Conservation (phyloP, 2,888 invertebrate species). For the Heliconius hortense region DNA sequence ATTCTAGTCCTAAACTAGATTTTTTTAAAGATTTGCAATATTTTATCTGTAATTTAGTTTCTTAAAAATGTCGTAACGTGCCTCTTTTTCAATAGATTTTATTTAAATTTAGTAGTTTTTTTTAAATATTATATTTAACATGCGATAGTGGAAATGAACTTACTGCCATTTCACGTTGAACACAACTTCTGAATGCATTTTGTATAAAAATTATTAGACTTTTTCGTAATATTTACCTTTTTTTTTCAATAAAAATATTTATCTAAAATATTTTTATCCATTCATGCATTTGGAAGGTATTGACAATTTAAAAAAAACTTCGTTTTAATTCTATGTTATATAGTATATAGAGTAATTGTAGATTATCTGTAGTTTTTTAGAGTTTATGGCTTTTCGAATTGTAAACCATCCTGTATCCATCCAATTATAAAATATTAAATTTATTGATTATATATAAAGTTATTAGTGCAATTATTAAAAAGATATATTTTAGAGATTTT, state of each 20-base stretch:
- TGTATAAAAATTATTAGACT: neutral
- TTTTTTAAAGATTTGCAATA: neutral
- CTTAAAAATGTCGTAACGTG: neutral
- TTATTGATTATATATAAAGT: neutral
- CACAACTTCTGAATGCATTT: slow-evolving; percentile 8
- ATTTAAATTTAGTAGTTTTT: slow-evolving; percentile 8
- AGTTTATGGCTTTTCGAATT: slow-evolving; percentile 10
- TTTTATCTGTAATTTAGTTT: neutral
- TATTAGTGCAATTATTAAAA: slow-evolving; percentile 2
- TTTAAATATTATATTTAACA: slow-evolving; percentile 4
- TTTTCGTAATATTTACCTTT: neutral
- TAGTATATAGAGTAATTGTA: slow-evolving; percentile 18
- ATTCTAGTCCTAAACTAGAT: slow-evolving; percentile 15
- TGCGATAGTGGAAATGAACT: slow-evolving; percentile 7
- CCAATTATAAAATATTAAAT: slow-evolving; percentile 1
- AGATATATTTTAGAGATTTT: slow-evolving; percentile 2
- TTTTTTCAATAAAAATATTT: neutral
- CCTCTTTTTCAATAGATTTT: neutral
- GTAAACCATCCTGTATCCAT: slow-evolving; percentile 19
- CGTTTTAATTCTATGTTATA: slow-evolving; percentile 16
- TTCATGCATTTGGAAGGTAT: slow-evolving; percentile 17
- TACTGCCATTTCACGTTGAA: neutral
- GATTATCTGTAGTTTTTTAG: slow-evolving; percentile 14
- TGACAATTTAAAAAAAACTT: neutral
- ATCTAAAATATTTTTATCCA: slow-evolving; percentile 2